These are phyloP conservation scores for Patella caerulea DNA, from an alignment of 2,888 invertebrate genomes.

Conservation along the genomic window DNA sequence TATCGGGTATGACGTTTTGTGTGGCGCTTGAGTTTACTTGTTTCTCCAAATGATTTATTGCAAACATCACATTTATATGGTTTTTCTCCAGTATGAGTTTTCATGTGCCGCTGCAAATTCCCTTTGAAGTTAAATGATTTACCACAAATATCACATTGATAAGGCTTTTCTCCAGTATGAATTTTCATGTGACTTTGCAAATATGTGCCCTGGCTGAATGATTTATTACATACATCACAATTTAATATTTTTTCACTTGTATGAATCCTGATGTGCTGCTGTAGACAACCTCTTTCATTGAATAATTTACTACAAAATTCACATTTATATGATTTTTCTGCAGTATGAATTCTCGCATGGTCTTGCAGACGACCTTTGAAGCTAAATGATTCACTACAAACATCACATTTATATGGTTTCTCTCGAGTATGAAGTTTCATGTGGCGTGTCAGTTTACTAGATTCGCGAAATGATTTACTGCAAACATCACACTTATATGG, in stretches of 20 bases:
- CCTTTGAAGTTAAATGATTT: not conserved
- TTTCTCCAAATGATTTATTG: not conserved
- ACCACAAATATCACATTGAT: not conserved
- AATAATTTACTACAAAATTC: slow-evolving; percentile 25
- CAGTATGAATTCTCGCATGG: not conserved
- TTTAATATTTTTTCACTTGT: not conserved
- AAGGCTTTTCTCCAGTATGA: slow-evolving; percentile 2
- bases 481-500: not conserved
- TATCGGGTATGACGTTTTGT: too few species aligned
- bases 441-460: not conserved
- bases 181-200: not conserved
- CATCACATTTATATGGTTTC: slow-evolving; percentile 8
- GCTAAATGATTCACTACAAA: not conserved
- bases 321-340: slow-evolving; percentile 16
- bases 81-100: not conserved
- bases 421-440: slow-evolving; percentile 4
- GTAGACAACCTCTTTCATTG: slow-evolving; percentile 2
- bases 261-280: not conserved
- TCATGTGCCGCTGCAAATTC: not conserved
- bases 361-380: not conserved
- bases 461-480: not conserved
- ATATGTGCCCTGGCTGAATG: not conserved
- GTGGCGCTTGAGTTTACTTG: not conserved
- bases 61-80: slow-evolving; percentile 8
- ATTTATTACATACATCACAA: not conserved